A percentile compares a stretch with the other conserved stretches of the same genome.
Conservation (phyloP, 2,797 vertebrate species). For the Harpagifer antarcticus region DNA sequence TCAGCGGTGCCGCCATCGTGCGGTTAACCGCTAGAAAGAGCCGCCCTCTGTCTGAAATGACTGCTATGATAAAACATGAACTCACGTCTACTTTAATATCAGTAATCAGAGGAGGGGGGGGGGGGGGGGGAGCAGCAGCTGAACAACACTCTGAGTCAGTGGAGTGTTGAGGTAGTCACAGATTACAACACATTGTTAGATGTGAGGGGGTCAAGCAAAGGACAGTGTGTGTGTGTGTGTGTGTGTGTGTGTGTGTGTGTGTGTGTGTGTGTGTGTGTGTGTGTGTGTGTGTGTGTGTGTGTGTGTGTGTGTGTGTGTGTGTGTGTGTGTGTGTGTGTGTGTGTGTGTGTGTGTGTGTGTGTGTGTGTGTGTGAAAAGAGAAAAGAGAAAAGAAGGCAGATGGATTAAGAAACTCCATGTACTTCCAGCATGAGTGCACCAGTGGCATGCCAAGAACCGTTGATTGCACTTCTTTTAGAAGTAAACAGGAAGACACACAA, state of each 20-base stretch:
- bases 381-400: constrained; percentile 13
- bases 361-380: no score
- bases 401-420: constrained; percentile 42
- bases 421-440: constrained; percentile 50
- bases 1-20: constrained; percentile 21
- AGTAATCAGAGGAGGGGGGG: constrained; percentile 49
- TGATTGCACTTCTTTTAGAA: constrained; percentile 39
- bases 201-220: constrained; percentile 54
- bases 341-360: neutral
- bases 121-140: constrained; percentile 9
- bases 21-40: constrained; percentile 53
- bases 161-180: constrained; percentile 36
- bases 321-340: neutral
- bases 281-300: neutral
- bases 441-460: constrained; percentile 49
- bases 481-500: constrained; percentile 50
- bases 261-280: neutral
- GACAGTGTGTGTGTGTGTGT: constrained; percentile 38
- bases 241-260: neutral
- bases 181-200: constrained; percentile 45
- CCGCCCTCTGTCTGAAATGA: constrained; percentile 18
- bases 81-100: constrained; percentile 55
- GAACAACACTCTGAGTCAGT: constrained; percentile 51
- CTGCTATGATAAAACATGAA: constrained; percentile 48
- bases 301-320: constrained; percentile 14